Evolutionary conservation across 2,113 vertebrate genomes (phyloP).

Genomic region (Odobenus rosmarus): DNA sequence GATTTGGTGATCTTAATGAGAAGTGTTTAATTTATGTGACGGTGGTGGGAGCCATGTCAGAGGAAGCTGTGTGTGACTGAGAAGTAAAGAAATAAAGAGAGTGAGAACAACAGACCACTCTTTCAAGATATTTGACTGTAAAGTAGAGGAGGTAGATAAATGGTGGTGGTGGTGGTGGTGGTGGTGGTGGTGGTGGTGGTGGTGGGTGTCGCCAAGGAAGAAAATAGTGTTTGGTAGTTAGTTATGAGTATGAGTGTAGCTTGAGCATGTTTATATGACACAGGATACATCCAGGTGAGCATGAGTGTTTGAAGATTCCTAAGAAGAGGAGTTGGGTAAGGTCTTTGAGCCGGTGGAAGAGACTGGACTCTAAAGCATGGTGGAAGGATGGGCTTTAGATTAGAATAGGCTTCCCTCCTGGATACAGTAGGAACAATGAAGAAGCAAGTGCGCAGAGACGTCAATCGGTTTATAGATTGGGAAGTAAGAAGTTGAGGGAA

Average conservation of each 20-base stretch:
- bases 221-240: neutral
- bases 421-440: neutral
- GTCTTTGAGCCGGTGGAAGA: neutral
- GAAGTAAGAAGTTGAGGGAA: neutral
- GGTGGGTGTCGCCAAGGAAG: neutral
- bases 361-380: neutral
- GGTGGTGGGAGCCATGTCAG: neutral
- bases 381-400: neutral
- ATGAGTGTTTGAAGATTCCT: neutral
- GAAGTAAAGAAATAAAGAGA: neutral
- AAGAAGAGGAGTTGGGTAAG: neutral
- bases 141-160: neutral
- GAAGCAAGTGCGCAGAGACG: neutral
- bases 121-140: neutral
- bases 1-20: neutral
- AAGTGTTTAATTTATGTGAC: neutral
- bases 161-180: too few species aligned
- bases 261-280: neutral
- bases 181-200: accelerated
- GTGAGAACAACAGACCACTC: neutral
- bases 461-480: accelerated
- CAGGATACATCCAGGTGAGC: neutral
- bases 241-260: neutral
- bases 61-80: neutral
- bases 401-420: neutral